Base-by-base conservation (phyloP, 2,113 vertebrate species). In the Caranx ignobilis region DNA sequence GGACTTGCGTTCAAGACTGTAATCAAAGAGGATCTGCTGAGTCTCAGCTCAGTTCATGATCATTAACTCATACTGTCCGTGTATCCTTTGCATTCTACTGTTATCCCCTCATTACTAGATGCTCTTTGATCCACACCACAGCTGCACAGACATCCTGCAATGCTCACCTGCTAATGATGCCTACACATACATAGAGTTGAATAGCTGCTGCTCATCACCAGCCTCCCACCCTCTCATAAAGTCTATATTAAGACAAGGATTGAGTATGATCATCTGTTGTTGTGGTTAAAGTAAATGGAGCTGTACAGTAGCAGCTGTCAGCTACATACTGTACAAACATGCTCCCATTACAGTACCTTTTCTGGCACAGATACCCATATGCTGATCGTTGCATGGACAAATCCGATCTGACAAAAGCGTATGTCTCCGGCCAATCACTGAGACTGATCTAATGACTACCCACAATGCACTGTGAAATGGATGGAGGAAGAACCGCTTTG, bases 401-500 rank as follows among this genome's bases (percentile, higher is more conserved):
- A 83, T 73, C 59, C 59, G 55, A 74, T 54, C 71, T 13, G 41
- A 85, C 78, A 89, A 84, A 75, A 70, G 77, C 50, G 47, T 32
- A 67, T 31, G 61, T 72, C 59, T 77, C 62, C 34, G 62, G 61
- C 71, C 43, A 72, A 64, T 83, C 76, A 64, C 56, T 12, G 72
- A 77, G 37, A 80, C 74, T 56, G 84, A 83, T 88, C 72, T 86
- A 88, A 90, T 87, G 82, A 79, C 60, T 79, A 84, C 77, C 84
- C 84, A 84, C 68, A 89, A 89, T 87, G 71, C 82, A 88, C 66
- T 54, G 59, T 45, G 68, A 48, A 64, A 66, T 18, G 43, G 78
- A 89, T 61, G 47, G 31, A 71, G 48, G 21, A 70, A 66, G 35
- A 73, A 9, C 75, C 81, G 73, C 64, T 87, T 80, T 88, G 60